A percentile compares a stretch with the other conserved stretches of the same genome.
phyloP scores from a whole-genome alignment of 2,797 vertebrate species.

The Thunnus albacares region DNA sequence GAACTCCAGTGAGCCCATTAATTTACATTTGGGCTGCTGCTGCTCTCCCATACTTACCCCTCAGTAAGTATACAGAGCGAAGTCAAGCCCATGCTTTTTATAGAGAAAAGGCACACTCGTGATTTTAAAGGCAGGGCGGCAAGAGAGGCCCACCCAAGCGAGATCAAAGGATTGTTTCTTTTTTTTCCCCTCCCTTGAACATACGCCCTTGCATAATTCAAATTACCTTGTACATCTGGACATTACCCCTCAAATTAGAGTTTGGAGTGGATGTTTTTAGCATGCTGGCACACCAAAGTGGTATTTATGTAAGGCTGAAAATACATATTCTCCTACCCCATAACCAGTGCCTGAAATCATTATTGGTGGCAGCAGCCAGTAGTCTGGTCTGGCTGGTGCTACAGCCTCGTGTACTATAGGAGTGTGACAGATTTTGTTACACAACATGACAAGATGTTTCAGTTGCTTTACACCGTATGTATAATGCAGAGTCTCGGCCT shows the following conservation, averaged over 20 bases:
- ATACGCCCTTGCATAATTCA: constrained; percentile 83
- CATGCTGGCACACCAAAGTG: constrained; percentile 76
- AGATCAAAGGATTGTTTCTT: constrained; percentile 78
- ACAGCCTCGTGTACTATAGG: constrained; percentile 16
- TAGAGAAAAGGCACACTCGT: constrained; percentile 66
- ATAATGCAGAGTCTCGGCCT: constrained; percentile 15
- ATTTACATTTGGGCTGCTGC: constrained; percentile 73
- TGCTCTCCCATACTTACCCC: constrained; percentile 73
- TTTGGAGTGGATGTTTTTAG: constrained; percentile 84
- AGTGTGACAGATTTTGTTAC: constrained; percentile 6
- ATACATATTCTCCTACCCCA: constrained; percentile 71
- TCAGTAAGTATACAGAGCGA: constrained; percentile 78
- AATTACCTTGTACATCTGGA: constrained; percentile 83
- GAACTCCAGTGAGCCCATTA: constrained; percentile 76
- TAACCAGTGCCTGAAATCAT: constrained; percentile 59
- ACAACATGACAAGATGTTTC: constrained; percentile 13
- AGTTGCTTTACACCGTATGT: constrained; percentile 18
- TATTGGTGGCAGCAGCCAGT: constrained; percentile 61
- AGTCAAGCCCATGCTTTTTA: constrained; percentile 75
- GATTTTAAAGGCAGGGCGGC: constrained; percentile 77
- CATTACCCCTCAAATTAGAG: constrained; percentile 86
- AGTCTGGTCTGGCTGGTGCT: constrained; percentile 52
- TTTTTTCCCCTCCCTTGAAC: constrained; percentile 66
- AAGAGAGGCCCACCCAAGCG: constrained; percentile 79
- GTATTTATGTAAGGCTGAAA: constrained; percentile 82